phyloP scores from a whole-genome alignment of 2,888 invertebrate genomes.

The Oligia strigilis region DNA sequence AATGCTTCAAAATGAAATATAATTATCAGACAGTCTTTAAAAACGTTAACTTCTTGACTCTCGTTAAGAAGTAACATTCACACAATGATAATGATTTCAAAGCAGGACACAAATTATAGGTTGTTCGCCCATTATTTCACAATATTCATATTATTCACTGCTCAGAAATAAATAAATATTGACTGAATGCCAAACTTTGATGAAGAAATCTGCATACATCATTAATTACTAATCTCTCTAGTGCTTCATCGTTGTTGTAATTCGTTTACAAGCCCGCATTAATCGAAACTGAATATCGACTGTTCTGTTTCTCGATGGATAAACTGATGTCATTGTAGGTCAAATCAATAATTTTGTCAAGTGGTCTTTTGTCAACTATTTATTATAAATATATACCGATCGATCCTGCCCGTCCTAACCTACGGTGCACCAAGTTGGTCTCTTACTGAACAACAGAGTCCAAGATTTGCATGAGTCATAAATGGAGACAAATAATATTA shows the following conservation, averaged over 20 bases:
- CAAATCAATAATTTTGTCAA: constrained; percentile 16
- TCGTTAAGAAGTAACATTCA: not conserved
- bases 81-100: constrained; percentile 32
- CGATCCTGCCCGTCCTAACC: no score
- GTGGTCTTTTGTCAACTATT: not conserved
- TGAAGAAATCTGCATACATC: constrained; percentile 20
- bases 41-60: not conserved
- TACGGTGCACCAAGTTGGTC: no score
- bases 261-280: constrained; percentile 2
- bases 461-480: not conserved
- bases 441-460: no score
- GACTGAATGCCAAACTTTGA: constrained; percentile 62
- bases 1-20: not conserved
- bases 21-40: not conserved
- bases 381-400: constrained; percentile 7
- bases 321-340: constrained; percentile 3
- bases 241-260: not conserved
- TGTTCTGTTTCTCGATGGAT: not conserved
- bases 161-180: constrained; percentile 52
- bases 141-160: constrained; percentile 27
- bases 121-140: constrained; percentile 47
- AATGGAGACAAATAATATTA: not conserved
- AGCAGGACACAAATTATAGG: constrained; percentile 40
- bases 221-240: constrained; percentile 9
- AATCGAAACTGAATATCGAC: constrained; percentile 1